phyloP scores from a whole-genome alignment of 2,888 invertebrate species.

The Teleiodes luculella region DNA sequence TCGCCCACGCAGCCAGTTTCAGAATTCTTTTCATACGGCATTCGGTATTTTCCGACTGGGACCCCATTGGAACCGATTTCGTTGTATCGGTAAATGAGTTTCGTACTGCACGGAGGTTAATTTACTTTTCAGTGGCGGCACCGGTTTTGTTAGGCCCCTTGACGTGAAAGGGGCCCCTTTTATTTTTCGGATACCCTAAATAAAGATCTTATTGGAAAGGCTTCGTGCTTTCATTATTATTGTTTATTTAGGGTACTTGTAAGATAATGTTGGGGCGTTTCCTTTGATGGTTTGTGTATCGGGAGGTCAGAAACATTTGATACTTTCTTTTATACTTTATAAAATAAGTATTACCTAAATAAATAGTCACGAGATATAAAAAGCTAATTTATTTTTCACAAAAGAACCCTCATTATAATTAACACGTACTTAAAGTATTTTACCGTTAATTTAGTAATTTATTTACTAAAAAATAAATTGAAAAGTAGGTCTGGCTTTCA shows the following conservation, averaged over 20 bases:
- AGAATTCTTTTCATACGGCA: constrained; percentile 55
- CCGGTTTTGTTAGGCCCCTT: constrained; percentile 45
- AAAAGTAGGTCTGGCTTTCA: no score
- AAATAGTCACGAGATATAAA: no score
- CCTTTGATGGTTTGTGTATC: not conserved
- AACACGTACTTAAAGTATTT: no score
- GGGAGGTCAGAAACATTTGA: no score
- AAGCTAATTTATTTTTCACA: not conserved
- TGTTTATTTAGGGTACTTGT: constrained; percentile 10
- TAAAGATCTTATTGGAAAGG: constrained; percentile 8
- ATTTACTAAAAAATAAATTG: no score
- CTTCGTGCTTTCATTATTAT: constrained; percentile 10
- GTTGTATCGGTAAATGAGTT: constrained; percentile 76
- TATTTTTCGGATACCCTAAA: constrained; percentile 31
- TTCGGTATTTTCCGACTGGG: constrained; percentile 61
- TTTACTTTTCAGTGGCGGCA: constrained; percentile 54
- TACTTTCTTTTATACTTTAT: no score
- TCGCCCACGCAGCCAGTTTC: constrained; percentile 34
- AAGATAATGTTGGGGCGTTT: constrained; percentile 4
- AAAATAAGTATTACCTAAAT: no score
- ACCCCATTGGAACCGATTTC: constrained; percentile 51
- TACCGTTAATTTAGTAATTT: no score
- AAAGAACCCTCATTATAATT: no score
- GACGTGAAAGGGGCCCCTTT: constrained; percentile 32
- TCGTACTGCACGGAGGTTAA: constrained; percentile 61